Conservation (phyloP, 2,797 vertebrate genomes). For the Pipistrellus nathusii region DNA sequence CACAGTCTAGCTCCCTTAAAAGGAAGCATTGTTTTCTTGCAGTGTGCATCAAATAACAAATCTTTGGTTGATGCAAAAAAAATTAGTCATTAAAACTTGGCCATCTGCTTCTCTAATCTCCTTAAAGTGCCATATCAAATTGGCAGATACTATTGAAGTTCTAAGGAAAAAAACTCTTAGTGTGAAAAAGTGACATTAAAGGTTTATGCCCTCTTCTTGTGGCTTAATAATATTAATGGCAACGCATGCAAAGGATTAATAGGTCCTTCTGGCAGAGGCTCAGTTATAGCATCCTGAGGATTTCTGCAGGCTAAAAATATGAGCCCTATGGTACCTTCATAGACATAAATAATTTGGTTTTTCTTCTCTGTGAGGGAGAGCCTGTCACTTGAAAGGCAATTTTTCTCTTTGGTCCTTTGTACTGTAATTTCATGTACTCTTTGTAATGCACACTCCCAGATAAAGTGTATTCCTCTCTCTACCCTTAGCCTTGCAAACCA, state of each 20-base stretch:
- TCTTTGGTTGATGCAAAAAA: slow-evolving; percentile 75
- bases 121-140: slow-evolving; percentile 78
- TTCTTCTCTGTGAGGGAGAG: slow-evolving; percentile 81
- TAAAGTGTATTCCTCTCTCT: background rate
- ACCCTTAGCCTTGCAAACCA: background rate
- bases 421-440: slow-evolving; percentile 73
- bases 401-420: slow-evolving; percentile 82
- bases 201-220: slow-evolving; percentile 78
- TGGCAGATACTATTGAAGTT: slow-evolving; percentile 71
- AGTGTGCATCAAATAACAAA: slow-evolving; percentile 73
- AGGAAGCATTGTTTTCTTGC: slow-evolving; percentile 59
- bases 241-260: slow-evolving; percentile 78
- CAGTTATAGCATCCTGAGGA: slow-evolving; percentile 76
- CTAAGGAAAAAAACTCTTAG: slow-evolving; percentile 74
- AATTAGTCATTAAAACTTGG: slow-evolving; percentile 76
- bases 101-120: slow-evolving; percentile 83
- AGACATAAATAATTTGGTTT: slow-evolving; percentile 83
- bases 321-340: slow-evolving; percentile 65
- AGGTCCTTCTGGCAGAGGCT: slow-evolving; percentile 70
- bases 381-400: slow-evolving; percentile 76
- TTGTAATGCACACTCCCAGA: slow-evolving; percentile 12
- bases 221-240: slow-evolving; percentile 76
- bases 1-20: slow-evolving; percentile 55
- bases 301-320: slow-evolving; percentile 81
- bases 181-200: slow-evolving; percentile 78